Conservation (phyloP, 1,140 invertebrate species). For the Nephila pilipes region DNA sequence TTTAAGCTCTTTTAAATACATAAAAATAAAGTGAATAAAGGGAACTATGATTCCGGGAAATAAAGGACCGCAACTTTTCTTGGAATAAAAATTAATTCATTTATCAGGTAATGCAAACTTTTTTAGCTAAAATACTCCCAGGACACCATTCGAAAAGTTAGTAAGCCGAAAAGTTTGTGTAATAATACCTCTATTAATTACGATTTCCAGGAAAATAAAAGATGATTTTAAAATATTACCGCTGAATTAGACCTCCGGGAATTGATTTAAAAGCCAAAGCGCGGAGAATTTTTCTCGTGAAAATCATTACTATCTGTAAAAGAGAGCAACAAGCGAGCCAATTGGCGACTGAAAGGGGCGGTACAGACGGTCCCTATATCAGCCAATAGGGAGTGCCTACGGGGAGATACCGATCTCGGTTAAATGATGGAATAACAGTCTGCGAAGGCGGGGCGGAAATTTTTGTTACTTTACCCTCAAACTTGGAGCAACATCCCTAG, state of each 20-base stretch:
- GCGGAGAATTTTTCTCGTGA: conserved; percentile 43
- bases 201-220: conserved; percentile 62
- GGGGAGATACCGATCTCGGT: conserved; percentile 51
- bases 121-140: conserved; percentile 63
- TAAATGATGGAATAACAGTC: conserved; percentile 46
- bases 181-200: conserved; percentile 72
- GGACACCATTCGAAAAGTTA: conserved; percentile 23
- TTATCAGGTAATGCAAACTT: conserved; percentile 37
- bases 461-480: conserved; percentile 54
- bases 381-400: conserved; percentile 62
- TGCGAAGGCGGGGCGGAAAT: conserved; percentile 51
- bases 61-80: neutral
- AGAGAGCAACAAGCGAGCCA: conserved; percentile 71
- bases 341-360: conserved; percentile 57
- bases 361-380: conserved; percentile 20
- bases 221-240: conserved; percentile 66
- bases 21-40: neutral
- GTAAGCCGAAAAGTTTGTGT: neutral
- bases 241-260: conserved; percentile 66
- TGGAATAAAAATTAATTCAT: conserved; percentile 70
- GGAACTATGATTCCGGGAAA: neutral
- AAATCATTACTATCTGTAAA: neutral
- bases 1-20: neutral
- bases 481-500: conserved; percentile 41
- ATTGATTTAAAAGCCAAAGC: conserved; percentile 66